A percentile compares a stretch with the other conserved stretches of the same genome.
These are phyloP conservation scores for Drosophila athabasca DNA, from an alignment of 1,140 invertebrate genomes.

Conservation along the genomic window DNA sequence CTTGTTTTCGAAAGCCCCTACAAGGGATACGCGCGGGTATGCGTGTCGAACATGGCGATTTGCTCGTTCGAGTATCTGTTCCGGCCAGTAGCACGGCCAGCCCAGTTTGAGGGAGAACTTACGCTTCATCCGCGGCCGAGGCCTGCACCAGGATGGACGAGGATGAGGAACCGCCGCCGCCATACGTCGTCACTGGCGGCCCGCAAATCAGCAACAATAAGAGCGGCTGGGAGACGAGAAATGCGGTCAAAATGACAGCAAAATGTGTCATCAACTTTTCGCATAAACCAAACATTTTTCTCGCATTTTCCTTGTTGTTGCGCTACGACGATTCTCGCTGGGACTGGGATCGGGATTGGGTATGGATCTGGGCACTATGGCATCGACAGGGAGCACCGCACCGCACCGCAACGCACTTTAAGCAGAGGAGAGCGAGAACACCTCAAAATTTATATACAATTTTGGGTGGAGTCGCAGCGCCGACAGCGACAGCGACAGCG, in stretches of 20 bases:
- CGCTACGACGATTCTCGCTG: conserved; percentile 31
- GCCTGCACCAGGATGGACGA: conserved; percentile 65
- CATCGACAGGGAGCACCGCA: conserved; percentile 22
- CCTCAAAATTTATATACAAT: conserved; percentile 71
- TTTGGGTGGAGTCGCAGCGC: conserved; percentile 73
- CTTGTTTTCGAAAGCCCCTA: conserved; percentile 46
- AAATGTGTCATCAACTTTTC: conserved; percentile 84
- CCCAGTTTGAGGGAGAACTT: conserved; percentile 51
- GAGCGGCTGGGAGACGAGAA: conserved; percentile 71
- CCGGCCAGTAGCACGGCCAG: too few species aligned
- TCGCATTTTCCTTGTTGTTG: conserved; percentile 79
- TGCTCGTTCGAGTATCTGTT: conserved; percentile 18
- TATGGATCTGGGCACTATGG: conserved; percentile 27
- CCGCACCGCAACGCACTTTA: conserved; percentile 9
- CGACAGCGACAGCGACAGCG: conserved; percentile 56
- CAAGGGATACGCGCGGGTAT: background rate
- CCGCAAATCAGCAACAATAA: conserved; percentile 74
- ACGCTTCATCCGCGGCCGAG: conserved; percentile 81
- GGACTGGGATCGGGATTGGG: conserved; percentile 27
- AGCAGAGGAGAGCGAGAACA: conserved; percentile 24
- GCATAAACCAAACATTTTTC: conserved; percentile 83
- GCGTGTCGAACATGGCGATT: conserved; percentile 13
- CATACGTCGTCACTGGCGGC: conserved; percentile 53
- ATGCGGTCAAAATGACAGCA: conserved; percentile 83
- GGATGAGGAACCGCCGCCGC: conserved; percentile 31